Evolutionary conservation across 2,888 invertebrate genomes (phyloP), one percentile per base, ranked within the genome.

Genomic region (Escarpia spicata): DNA sequence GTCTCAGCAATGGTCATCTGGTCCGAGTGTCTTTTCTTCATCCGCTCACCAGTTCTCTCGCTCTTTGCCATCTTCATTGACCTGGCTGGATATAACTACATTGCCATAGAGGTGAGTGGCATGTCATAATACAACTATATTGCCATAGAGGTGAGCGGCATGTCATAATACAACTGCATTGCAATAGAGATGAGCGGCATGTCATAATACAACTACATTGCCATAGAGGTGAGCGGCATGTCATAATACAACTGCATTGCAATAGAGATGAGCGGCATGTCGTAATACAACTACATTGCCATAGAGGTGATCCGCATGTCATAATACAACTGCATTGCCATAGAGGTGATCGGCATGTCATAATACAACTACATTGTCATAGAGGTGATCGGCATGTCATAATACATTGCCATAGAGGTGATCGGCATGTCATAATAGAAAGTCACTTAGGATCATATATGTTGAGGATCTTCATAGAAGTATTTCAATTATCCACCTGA

Each of bases 1-100:
- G 97, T 99, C 96, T 99, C 99, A 0, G 97, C 98, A 44, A 98
- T 98, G 96, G 99, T 99, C 60, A 98, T 99, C n/a, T 99, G 99
- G 99, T 99, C 99, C 0, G 99, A 99, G 97, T 98, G 99, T 95
- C 99, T 99, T 0, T 99, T 99, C 97, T 99, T 99, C 97, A 98
- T 98, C 96, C 98, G 98, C 95, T 97, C 97, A 44, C 99, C 99
- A 0, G 98, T 99, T 43, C 97, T 99, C 3, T 99, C 99, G 0
- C 97, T 99, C 94, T 99, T 99, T 97, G 99, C 99, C n/a, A 97
- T 98, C 94, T 98, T 99, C 95, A 98, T 99, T 44, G 98, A 98
- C 95, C 97, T 98, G 90, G 98, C 99, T 26, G 98, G 97, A 95
- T 96, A 97, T 26, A 97, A 97, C 94, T 99, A 99, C 97, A 97